Base-by-base conservation (phyloP, 1,140 invertebrate genomes). In the Eueides isabella region DNA sequence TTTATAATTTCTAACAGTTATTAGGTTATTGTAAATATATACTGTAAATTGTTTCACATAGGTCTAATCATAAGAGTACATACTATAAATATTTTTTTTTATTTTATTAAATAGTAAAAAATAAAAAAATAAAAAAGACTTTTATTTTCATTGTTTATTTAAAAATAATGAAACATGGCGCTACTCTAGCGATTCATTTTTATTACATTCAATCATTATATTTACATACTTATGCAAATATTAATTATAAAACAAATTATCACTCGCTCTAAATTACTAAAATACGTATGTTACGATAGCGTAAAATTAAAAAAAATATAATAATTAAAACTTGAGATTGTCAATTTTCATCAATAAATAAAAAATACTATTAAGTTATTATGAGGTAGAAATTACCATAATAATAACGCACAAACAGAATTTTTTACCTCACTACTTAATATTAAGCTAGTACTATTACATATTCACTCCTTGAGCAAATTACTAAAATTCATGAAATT, bases 41-140 rank as follows among this genome's bases (percentile, higher is more conserved):
- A 71, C 23, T 79, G 80, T 80, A 82, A 78, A 82, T 81, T 67
- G 63, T 78, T 76, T 78, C 76, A 81, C 76, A 80, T 78, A 74
- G 74, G 29, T 44, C 71, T 70, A 55, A 55, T 26, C 19, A n/a
- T n/a, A n/a, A n/a, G n/a, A n/a, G n/a, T 55, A 55, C 68, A 26
- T 26, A 67, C 26, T 55, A 48, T 71, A 73, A 41, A 55, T 69
- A 66, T 66, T 75, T 74, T 38, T n/a, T 38, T 38, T 72, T 71
- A 48, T 66, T 38, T 71, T 41, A 74, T 65, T 79, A 71, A 74
- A 62, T 65, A 9, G 61, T 61, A 69, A 31, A 61, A 75, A 70
- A 35, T 64, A 70, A 48, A 19, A 16, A 48, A 48, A 55, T 55
- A 31, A 73, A 73, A 28, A 70, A 62, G 63, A 69, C 12, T 71